These are phyloP conservation scores for Tretioscincus oriximinensis DNA, from an alignment of 2,113 vertebrate genomes.

Conservation along the genomic window DNA sequence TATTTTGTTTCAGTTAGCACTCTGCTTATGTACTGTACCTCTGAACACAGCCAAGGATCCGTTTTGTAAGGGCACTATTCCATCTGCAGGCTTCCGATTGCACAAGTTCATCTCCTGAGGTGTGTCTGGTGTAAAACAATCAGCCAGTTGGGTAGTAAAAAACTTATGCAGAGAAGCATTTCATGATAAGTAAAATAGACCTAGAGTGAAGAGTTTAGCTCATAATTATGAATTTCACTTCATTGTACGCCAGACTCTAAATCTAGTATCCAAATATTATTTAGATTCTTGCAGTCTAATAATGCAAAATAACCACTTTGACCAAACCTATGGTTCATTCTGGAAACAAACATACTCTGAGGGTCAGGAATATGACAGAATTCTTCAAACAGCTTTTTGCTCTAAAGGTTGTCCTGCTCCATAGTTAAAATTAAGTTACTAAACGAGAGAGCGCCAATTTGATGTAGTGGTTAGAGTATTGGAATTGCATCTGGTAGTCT, in stretches of 20 bases:
- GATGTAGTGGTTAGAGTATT: too few relatives aligned
- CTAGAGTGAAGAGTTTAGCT: background rate
- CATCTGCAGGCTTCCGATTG: constrained; percentile 80
- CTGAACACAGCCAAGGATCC: constrained; percentile 90
- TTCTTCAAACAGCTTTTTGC: too few relatives aligned
- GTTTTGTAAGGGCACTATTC: constrained; percentile 85
- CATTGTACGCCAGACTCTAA: constrained; percentile 9
- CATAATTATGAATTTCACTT: background rate
- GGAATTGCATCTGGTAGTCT: too few relatives aligned
- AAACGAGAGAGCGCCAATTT: too few relatives aligned
- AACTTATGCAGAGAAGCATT: background rate
- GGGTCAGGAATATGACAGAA: too few relatives aligned
- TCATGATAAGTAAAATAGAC: background rate
- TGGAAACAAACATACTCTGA: too few relatives aligned
- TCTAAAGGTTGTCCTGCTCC: too few relatives aligned
- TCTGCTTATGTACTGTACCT: constrained; percentile 80
- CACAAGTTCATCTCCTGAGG: constrained; percentile 86
- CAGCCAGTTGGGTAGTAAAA: background rate
- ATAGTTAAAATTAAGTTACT: background rate
- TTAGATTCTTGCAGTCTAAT: background rate
- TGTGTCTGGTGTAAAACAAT: constrained; percentile 62
- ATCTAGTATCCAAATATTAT: background rate
- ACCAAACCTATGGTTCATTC: background rate
- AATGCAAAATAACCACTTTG: background rate
- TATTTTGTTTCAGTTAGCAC: background rate